Conservation (phyloP, 1,140 invertebrate species). For the Venustaconcha ellipsiformis region DNA sequence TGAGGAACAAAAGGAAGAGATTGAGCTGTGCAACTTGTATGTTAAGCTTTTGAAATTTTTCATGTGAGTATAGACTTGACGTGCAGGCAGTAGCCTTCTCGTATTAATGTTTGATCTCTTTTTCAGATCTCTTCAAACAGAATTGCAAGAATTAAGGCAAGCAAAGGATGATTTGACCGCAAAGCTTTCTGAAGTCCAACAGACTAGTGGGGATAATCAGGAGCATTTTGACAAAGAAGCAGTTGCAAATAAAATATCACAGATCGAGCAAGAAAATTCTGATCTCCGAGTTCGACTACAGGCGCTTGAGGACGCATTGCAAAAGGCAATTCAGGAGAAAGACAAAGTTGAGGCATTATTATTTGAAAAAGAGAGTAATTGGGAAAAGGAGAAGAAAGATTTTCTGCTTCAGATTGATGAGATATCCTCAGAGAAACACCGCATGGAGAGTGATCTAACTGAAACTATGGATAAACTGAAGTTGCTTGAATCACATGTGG, state of each 20-base stretch:
- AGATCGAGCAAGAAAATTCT: conserved; percentile 25
- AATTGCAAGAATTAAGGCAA: conserved; percentile 7
- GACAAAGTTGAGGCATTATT: conserved; percentile 15
- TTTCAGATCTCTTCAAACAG: conserved; percentile 1
- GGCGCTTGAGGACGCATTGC: conserved; percentile 12
- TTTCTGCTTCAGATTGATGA: conserved; percentile 21
- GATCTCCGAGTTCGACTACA: conserved; percentile 16
- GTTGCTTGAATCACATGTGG: conserved; percentile 12
- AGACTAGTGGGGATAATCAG: conserved; percentile 4
- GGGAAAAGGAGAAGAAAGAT: conserved; percentile 23
- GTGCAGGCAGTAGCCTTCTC: no score
- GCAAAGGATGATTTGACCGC: conserved; percentile 4
- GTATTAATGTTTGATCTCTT: no score
- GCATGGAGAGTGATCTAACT: conserved; percentile 8
- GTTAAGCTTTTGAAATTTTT: no score
- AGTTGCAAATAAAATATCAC: conserved; percentile 18
- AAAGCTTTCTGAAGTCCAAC: conserved; percentile 9
- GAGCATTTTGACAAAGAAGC: conserved; percentile 7
- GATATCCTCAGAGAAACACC: conserved; percentile 17
- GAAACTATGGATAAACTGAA: conserved; percentile 17
- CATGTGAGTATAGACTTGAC: no score
- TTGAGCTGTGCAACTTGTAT: neutral
- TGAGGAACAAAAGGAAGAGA: neutral
- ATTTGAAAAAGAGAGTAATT: conserved; percentile 4
- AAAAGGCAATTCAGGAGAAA: conserved; percentile 23